Percentiles rank a stretch among this genome's conserved stretches.
phyloP scores from a whole-genome alignment of 2,113 vertebrate species.

The Silurus asotus region DNA sequence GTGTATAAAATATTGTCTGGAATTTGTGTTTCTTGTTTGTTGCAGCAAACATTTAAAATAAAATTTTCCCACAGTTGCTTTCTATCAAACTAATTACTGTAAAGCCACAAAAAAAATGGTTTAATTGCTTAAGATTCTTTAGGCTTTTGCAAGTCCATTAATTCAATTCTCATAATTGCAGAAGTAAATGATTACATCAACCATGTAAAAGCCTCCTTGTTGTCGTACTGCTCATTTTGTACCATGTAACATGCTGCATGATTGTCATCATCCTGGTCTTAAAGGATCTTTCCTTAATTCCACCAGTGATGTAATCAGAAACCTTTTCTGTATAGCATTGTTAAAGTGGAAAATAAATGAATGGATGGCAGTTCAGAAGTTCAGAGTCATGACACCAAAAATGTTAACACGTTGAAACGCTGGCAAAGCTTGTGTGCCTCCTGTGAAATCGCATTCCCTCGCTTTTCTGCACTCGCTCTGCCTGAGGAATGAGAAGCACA shows the following conservation, averaged over 20 bases:
- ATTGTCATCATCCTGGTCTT: not conserved
- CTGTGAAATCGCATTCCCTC: constrained; percentile 2
- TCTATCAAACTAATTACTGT: not conserved
- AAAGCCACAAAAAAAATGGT: not conserved
- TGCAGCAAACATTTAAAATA: not conserved
- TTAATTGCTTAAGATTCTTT: not conserved
- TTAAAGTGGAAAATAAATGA: not conserved
- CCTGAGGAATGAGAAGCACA: constrained; percentile 58
- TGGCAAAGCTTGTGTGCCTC: not conserved
- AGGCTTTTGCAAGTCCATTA: not conserved
- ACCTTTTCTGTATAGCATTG: not conserved
- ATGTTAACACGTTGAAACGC: not conserved
- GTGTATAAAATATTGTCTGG: not conserved
- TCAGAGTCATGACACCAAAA: not conserved
- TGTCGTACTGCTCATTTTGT: not conserved
- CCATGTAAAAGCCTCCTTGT: not conserved
- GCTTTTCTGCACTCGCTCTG: not conserved
- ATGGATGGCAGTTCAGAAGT: constrained; percentile 14
- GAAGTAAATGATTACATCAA: not conserved
- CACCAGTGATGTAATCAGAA: not conserved
- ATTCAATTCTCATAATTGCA: not conserved
- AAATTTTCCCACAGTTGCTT: not conserved
- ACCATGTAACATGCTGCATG: not conserved
- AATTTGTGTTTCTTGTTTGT: not conserved
- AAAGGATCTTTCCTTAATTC: not conserved